phyloP scores from a whole-genome alignment of 2,113 vertebrate species.

The Ginglymostoma cirratum region DNA sequence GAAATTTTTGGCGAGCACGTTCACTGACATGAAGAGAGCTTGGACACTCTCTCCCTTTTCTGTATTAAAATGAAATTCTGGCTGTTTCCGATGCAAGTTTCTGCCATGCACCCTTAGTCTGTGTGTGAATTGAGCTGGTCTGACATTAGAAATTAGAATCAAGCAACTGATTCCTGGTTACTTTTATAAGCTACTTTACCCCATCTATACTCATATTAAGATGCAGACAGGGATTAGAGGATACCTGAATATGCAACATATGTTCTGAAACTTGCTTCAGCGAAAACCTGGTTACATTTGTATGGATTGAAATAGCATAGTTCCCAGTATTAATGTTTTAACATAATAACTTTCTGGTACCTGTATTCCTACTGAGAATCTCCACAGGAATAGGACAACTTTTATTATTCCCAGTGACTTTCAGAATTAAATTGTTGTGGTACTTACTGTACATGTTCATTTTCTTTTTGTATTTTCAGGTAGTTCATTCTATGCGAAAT shows the following conservation, averaged over 20 bases:
- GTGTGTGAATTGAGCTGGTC: not conserved
- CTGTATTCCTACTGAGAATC: not conserved
- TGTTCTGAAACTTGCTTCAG: not conserved
- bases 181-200: not conserved
- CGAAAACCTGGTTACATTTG: not conserved
- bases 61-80: not conserved
- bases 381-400: not conserved
- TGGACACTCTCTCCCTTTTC: not conserved
- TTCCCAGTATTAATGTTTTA: not conserved
- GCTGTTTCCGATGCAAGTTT: not conserved
- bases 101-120: not conserved
- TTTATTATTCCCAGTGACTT: not conserved
- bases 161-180: not conserved
- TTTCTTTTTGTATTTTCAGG: not conserved
- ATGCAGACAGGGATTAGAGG: not conserved
- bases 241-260: not conserved
- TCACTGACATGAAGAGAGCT: not conserved
- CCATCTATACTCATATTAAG: not conserved
- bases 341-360: not conserved
- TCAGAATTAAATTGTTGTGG: not conserved
- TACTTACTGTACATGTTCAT: not conserved
- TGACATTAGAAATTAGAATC: not conserved
- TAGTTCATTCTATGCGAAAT: not conserved
- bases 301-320: not conserved
- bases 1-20: not conserved